phyloP scores from a whole-genome alignment of 1,140 invertebrate genomes.

The Pteromalus puparum region DNA sequence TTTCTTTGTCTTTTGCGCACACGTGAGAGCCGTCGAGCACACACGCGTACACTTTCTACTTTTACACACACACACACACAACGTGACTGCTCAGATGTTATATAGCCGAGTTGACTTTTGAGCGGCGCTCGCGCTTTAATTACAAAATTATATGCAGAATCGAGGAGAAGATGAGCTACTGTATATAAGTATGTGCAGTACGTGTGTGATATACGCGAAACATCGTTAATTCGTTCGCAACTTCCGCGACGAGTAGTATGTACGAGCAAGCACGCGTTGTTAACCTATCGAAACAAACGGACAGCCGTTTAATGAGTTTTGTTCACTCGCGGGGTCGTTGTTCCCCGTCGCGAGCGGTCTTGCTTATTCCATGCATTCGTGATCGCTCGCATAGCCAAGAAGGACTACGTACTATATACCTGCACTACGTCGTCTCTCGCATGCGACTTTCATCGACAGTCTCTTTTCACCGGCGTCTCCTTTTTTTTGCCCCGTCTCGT shows the following conservation, averaged over 20 bases:
- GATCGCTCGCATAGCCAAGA: conserved; percentile 14
- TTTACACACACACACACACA: no score
- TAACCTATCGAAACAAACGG: conserved; percentile 57
- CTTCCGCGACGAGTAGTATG: conserved; percentile 14
- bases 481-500: not conserved
- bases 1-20: conserved; percentile 7
- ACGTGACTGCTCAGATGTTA: no score
- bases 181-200: no score
- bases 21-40: not conserved
- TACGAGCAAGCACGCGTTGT: not conserved
- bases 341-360: not conserved
- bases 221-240: conserved; percentile 34
- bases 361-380: conserved; percentile 33
- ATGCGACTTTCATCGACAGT: conserved; percentile 39
- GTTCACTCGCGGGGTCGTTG: conserved; percentile 48
- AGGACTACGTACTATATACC: not conserved
- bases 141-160: not conserved
- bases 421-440: not conserved
- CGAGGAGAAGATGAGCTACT: not conserved
- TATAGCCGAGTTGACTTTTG: not conserved
- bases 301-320: conserved; percentile 61
- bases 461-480: conserved; percentile 7
- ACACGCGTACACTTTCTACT: not conserved
- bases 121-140: not conserved
- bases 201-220: not conserved